Evolutionary conservation across 2,797 vertebrate genomes (phyloP).

Genomic region (Amniataba percoides): DNA sequence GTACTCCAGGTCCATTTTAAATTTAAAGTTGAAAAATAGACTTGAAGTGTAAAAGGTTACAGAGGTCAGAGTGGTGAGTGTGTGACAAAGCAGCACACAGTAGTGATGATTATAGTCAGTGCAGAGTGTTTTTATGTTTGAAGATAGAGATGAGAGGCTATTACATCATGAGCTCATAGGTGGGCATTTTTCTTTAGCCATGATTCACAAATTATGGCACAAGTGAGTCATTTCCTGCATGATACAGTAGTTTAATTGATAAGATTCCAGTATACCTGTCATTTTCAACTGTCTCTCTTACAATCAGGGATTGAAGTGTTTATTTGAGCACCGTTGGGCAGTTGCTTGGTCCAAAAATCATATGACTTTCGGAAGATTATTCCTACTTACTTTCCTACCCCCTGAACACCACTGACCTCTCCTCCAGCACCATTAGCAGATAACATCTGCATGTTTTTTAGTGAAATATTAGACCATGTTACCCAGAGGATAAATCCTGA

Average conservation of each 20-base stretch:
- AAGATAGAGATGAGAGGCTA: not conserved
- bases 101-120: not conserved
- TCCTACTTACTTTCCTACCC: too few species aligned
- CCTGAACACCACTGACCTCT: too few species aligned
- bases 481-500: too few species aligned
- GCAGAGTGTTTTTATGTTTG: not conserved
- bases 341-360: too few species aligned
- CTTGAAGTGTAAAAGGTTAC: slow-evolving; percentile 5
- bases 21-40: slow-evolving; percentile 12
- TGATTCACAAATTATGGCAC: not conserved
- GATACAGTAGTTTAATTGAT: not conserved
- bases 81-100: not conserved
- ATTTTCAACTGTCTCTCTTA: not conserved
- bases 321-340: not conserved
- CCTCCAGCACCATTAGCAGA: too few species aligned
- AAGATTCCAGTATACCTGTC: not conserved
- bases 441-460: too few species aligned
- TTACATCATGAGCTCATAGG: not conserved
- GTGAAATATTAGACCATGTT: too few species aligned
- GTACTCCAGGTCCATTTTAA: slow-evolving; percentile 25
- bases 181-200: not conserved
- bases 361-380: too few species aligned
- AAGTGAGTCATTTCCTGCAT: not conserved
- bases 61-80: slow-evolving; percentile 11
- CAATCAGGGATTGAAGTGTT: not conserved